Evolutionary conservation across 2,888 invertebrate species (phyloP), one percentile per base, ranked within the genome.

Genomic region (Keiferia lycopersicella): DNA sequence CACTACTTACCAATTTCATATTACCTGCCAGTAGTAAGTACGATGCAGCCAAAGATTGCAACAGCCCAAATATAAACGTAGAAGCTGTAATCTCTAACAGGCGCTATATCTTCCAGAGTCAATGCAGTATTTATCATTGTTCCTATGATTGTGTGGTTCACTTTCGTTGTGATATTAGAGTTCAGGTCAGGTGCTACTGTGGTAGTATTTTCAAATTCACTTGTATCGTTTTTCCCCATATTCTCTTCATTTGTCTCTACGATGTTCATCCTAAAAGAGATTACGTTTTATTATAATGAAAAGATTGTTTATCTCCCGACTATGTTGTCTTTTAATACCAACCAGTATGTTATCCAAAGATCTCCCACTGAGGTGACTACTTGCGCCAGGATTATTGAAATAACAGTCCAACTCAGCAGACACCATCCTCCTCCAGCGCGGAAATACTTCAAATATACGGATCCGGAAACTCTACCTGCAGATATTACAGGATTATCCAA

Each of bases 341-440:
- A 96, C 97, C 97, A 97, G 73, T 93, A 84, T 1, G 95, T 95
- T 0, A 97, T 92, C 95, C 96, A 96, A 77, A 95, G 94, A 82
- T 97, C 97, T 59, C 94, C 92, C 61, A 94, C 92, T 53, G 96
- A 95, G 64, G 94, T 95, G 62, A 94, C 84, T 22, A 93, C 79
- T 84, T 97, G 96, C 4, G 95, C 95, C 8, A 94, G 69, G 20
- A 96, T 68, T 63, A 95, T 90, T 48, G 94, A 81, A 0, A 94
- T 30, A 0, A 93, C 34, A 4, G 95, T 92, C 10, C 93, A 72
- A 0, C 92, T 34, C 20, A 96, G 81, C 59, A 93, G 79, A 8
- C 88, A 78, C 74, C 93, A 84, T 26, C 93, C 93, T 3, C 93
- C 94, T 60, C 97, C 96, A 3, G 95, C 94, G 66, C 88, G 92